phyloP scores from a whole-genome alignment of 2,113 vertebrate species.

The Ranitomeya variabilis region DNA sequence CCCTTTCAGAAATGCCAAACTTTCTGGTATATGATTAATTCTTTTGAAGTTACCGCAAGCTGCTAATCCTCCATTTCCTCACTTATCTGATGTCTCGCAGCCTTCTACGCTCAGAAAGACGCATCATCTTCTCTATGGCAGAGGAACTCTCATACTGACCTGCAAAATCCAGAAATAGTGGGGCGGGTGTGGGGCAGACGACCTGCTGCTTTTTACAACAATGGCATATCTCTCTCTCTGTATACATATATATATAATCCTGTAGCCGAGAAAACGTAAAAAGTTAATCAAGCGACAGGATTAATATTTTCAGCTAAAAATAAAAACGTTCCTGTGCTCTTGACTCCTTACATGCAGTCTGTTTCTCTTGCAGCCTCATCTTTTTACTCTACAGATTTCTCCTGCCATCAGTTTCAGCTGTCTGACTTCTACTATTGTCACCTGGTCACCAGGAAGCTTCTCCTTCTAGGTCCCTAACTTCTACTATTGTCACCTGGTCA shows the following conservation, averaged over 20 bases:
- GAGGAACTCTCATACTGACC: not conserved
- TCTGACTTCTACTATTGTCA: too few species aligned
- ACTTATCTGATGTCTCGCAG: constrained; percentile 17
- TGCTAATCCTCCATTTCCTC: not conserved
- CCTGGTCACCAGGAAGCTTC: too few species aligned
- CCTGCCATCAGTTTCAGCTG: too few species aligned
- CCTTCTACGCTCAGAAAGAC: not conserved
- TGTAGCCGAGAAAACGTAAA: not conserved
- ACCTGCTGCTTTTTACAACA: not conserved
- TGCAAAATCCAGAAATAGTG: not conserved
- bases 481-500: too few species aligned
- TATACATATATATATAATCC: not conserved
- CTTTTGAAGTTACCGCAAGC: constrained; percentile 19
- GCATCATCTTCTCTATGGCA: not conserved
- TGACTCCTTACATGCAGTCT: not conserved
- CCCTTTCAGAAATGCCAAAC: constrained; percentile 23
- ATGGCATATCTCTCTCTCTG: too few species aligned
- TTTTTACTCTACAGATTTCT: too few species aligned
- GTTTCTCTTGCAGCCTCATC: too few species aligned
- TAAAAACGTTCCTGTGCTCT: not conserved
- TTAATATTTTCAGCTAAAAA: not conserved
- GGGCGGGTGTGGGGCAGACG: not conserved
- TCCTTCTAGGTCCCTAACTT: too few species aligned
- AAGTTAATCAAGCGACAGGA: not conserved
- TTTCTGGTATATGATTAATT: not conserved